Percentiles rank a stretch among this genome's conserved stretches.
phyloP scores from a whole-genome alignment of 2,797 vertebrate genomes.

The Tinamus major region DNA sequence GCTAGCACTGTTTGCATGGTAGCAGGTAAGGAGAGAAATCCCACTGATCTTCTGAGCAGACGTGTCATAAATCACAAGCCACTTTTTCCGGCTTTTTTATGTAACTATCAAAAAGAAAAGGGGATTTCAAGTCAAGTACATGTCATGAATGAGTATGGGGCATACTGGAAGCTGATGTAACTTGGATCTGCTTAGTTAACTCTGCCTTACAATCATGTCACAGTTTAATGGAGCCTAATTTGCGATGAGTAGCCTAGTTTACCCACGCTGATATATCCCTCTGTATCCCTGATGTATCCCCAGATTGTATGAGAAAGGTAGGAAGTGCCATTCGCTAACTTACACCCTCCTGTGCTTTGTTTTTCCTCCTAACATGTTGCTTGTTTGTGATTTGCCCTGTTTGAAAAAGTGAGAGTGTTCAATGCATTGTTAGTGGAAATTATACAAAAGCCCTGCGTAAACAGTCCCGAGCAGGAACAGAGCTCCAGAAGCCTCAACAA shows the following conservation, averaged over 20 bases:
- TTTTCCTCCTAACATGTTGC: background rate
- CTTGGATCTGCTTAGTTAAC: background rate
- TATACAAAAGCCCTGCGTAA: background rate
- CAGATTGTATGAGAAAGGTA: background rate
- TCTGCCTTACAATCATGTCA: background rate
- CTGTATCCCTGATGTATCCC: background rate
- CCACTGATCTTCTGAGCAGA: background rate
- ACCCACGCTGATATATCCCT: background rate
- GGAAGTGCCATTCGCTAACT: background rate
- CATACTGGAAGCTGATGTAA: background rate
- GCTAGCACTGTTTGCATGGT: background rate
- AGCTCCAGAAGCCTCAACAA: slow-evolving; percentile 19
- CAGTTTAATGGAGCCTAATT: background rate
- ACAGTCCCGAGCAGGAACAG: background rate
- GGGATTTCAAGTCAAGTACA: background rate
- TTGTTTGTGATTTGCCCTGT: background rate
- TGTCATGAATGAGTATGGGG: background rate
- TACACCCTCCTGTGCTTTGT: background rate
- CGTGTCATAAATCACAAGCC: background rate
- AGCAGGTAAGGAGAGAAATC: background rate
- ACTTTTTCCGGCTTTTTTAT: background rate
- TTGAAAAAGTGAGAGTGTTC: background rate
- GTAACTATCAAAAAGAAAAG: background rate
- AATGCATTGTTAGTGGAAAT: background rate
- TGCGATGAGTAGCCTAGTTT: background rate